Conservation (phyloP, 2,888 invertebrate species). For the Pyrgus malvae region DNA sequence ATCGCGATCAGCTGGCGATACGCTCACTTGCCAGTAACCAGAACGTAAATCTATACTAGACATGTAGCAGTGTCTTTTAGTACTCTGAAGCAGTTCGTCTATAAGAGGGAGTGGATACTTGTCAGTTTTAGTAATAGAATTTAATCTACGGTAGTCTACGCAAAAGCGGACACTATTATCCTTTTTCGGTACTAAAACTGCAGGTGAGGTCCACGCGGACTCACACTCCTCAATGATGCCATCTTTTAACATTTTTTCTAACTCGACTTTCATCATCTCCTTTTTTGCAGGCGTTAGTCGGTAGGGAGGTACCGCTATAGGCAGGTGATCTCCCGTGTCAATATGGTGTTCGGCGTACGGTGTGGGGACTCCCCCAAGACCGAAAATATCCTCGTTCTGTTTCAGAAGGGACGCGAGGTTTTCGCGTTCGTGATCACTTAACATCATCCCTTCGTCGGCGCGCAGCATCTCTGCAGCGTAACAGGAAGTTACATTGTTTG, state of each 20-base stretch:
- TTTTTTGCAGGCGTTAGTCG: slow-evolving; percentile 31
- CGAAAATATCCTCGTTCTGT: neutral
- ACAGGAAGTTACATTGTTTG: neutral
- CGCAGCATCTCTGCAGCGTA: neutral
- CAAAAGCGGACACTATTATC: slow-evolving; percentile 43
- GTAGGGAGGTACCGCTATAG: slow-evolving; percentile 33
- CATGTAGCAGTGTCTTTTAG: slow-evolving; percentile 40
- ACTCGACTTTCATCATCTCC: slow-evolving; percentile 31
- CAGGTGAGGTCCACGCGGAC: slow-evolving; percentile 50
- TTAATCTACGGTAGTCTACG: slow-evolving; percentile 44
- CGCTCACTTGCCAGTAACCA: slow-evolving; percentile 48
- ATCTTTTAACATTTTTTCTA: slow-evolving; percentile 43
- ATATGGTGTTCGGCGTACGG: slow-evolving; percentile 28
- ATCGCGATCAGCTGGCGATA: slow-evolving; percentile 33
- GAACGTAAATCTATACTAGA: slow-evolving; percentile 46
- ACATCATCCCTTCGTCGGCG: neutral
- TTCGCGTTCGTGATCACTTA: neutral
- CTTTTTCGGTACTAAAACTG: slow-evolving; percentile 47
- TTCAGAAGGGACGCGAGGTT: neutral
- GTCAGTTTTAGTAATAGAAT: slow-evolving; percentile 34
- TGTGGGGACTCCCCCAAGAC: neutral
- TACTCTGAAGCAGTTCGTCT: slow-evolving; percentile 50
- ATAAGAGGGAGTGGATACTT: slow-evolving; percentile 52
- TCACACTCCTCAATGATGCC: slow-evolving; percentile 52
- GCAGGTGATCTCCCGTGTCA: slow-evolving; percentile 40